Conservation (phyloP, 2,888 invertebrate genomes). For the Osedax fenrisi region DNA sequence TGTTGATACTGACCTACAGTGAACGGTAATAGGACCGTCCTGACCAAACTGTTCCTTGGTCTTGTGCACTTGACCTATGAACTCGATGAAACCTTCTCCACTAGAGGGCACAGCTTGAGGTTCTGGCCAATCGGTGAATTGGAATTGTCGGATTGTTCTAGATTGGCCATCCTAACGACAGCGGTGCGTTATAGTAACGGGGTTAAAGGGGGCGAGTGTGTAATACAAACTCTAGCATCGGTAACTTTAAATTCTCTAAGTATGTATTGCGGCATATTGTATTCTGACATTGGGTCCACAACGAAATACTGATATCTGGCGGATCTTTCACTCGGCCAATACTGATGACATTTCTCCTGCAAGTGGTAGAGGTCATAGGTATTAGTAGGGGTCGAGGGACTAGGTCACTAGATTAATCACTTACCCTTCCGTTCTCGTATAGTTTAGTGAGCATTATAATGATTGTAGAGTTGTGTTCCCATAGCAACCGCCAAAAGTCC, state of each 20-base stretch:
- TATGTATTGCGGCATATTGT: constrained; percentile 98
- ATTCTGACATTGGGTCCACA: constrained; percentile 96
- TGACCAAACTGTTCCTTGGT: constrained; percentile 99
- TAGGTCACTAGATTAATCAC: constrained; percentile 42
- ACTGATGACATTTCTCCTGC: constrained; percentile 95
- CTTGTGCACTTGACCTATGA: constrained; percentile 97
- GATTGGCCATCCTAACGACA: constrained; percentile 85
- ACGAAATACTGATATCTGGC: constrained; percentile 94
- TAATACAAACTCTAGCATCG: constrained; percentile 64
- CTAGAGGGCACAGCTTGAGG: constrained; percentile 75
- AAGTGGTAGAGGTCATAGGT: constrained; percentile 42
- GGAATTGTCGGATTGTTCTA: constrained; percentile 55
- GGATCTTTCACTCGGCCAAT: constrained; percentile 96
- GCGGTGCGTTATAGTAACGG: too few relatives aligned
- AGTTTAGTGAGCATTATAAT: constrained; percentile 96
- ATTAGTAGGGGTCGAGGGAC: not conserved
- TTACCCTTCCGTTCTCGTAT: constrained; percentile 88
- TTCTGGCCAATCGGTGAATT: constrained; percentile 55
- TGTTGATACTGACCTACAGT: constrained; percentile 76
- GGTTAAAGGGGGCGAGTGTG: too few relatives aligned
- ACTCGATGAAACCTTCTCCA: constrained; percentile 96
- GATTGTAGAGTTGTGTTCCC: constrained; percentile 98
- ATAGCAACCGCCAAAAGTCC: constrained; percentile 98
- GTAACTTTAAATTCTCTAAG: constrained; percentile 95
- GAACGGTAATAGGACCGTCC: constrained; percentile 95